Conservation (phyloP, 2,113 vertebrate genomes). For the Elephas maximus region DNA sequence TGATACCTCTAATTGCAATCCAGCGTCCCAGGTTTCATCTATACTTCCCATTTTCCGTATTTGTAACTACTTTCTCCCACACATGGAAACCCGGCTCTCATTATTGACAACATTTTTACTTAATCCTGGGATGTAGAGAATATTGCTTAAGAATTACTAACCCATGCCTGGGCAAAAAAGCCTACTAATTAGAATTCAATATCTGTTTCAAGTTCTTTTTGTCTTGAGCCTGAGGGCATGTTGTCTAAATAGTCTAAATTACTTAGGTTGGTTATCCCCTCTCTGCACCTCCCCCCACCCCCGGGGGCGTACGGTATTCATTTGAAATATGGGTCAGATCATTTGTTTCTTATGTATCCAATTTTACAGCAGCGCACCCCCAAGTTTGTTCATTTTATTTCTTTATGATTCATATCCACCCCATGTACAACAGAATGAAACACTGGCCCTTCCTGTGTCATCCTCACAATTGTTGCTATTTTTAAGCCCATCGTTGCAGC, state of each 20-base stretch:
- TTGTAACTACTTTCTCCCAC: too few relatives aligned
- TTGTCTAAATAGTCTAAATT: not conserved
- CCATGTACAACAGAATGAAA: not conserved
- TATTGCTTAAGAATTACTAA: not conserved
- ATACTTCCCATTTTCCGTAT: too few relatives aligned
- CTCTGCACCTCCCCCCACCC: not conserved
- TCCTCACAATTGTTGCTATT: not conserved
- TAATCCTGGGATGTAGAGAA: not conserved
- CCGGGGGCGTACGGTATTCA: not conserved
- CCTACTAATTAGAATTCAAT: not conserved
- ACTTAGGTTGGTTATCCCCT: not conserved
- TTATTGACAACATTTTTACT: too few relatives aligned
- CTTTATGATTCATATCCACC: not conserved
- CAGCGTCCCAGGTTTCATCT: too few relatives aligned
- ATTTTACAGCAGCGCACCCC: not conserved
- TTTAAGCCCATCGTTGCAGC: not conserved
- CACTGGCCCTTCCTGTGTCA: not conserved
- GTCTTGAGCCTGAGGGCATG: not conserved
- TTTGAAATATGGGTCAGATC: conserved; percentile 12
- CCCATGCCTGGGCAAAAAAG: not conserved
- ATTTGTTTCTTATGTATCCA: not conserved
- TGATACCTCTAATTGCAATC: too few relatives aligned
- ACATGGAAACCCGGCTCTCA: too few relatives aligned
- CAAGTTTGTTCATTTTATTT: conserved; percentile 4
- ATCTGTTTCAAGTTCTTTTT: conserved; percentile 7